A percentile compares a stretch with the other conserved stretches of the same genome.
These are phyloP conservation scores for Spinus olivaceus DNA, from an alignment of 2,797 vertebrate species.

Conservation along the genomic window DNA sequence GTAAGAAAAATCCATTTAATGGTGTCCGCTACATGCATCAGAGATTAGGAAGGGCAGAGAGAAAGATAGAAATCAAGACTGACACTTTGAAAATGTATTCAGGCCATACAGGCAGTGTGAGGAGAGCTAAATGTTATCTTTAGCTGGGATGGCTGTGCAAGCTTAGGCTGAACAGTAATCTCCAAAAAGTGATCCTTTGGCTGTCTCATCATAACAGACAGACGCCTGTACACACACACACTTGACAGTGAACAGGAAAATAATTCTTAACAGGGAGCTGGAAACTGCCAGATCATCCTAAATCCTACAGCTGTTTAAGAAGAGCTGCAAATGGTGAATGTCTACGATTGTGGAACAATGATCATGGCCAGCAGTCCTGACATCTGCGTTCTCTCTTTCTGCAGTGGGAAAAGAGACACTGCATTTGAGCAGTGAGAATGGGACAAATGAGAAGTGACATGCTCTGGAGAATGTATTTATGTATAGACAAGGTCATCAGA, in stretches of 20 bases:
- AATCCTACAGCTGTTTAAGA: neutral
- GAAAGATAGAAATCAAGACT: neutral
- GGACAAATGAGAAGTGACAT: constrained; percentile 2
- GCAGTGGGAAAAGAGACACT: neutral
- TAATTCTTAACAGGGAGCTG: neutral
- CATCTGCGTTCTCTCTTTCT: neutral
- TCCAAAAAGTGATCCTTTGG: neutral
- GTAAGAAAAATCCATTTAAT: constrained; percentile 24
- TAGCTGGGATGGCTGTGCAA: neutral
- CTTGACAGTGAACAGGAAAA: neutral
- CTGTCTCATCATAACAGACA: neutral
- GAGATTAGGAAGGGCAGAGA: neutral
- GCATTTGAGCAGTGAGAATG: neutral
- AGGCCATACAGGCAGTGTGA: neutral
- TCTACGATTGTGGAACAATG: neutral
- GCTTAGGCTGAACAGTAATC: neutral
- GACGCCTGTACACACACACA: neutral
- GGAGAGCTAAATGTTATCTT: neutral
- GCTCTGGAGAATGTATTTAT: neutral
- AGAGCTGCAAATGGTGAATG: neutral
- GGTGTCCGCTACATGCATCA: neutral
- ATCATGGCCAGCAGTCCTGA: neutral
- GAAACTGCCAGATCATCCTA: neutral
- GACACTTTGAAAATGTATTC: neutral
- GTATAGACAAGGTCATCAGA: neutral